phyloP scores from a whole-genome alignment of 2,113 vertebrate genomes.

The Mugil cephalus region DNA sequence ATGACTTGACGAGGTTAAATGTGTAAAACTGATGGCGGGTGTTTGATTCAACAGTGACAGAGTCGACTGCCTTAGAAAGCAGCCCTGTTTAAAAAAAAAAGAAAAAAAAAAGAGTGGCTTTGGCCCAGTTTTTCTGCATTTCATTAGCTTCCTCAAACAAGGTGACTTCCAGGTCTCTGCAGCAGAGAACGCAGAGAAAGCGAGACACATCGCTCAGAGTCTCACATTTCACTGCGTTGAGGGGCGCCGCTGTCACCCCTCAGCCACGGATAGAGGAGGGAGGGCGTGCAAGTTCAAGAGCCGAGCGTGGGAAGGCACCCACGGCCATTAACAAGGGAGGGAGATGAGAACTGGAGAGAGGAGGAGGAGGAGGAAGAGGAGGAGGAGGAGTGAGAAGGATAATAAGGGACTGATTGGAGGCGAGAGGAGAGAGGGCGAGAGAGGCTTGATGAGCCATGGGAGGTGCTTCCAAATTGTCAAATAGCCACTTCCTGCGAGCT shows the following conservation, averaged over 20 bases:
- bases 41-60: conserved; percentile 10
- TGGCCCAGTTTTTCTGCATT: conserved; percentile 64
- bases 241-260: conserved; percentile 27
- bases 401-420: conserved; percentile 62
- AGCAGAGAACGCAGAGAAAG: conserved; percentile 37
- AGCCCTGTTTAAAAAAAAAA: conserved; percentile 11
- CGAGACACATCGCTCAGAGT: conserved; percentile 22
- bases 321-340: conserved; percentile 59
- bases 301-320: conserved; percentile 79
- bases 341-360: conserved; percentile 56
- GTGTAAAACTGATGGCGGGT: conserved; percentile 1
- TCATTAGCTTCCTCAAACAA: conserved; percentile 53
- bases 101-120: conserved; percentile 7
- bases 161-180: conserved; percentile 70
- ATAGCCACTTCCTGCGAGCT: conserved; percentile 76
- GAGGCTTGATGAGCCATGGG: conserved; percentile 70
- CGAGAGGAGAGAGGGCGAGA: conserved; percentile 53
- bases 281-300: conserved; percentile 68
- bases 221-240: conserved; percentile 28
- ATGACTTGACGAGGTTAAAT: conserved; percentile 16
- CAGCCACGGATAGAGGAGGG: conserved; percentile 27
- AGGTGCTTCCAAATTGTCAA: conserved; percentile 74
- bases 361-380: conserved; percentile 22
- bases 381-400: conserved; percentile 57
- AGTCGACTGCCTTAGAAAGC: conserved; percentile 27